Conservation (phyloP, 2,888 invertebrate genomes). For the Shargacucullia verbasci region DNA sequence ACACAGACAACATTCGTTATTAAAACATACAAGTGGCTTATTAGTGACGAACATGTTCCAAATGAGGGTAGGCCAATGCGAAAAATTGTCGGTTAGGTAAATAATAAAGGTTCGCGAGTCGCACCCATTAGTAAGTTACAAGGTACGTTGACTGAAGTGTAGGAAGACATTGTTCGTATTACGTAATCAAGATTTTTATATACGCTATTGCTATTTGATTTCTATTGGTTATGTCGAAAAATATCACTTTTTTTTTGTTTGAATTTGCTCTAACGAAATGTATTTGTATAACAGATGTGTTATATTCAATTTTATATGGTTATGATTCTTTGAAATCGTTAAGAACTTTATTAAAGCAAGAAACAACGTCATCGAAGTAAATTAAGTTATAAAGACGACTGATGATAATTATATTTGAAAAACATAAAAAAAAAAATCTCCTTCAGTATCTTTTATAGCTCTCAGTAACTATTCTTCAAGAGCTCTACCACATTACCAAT, state of each 20-base stretch:
- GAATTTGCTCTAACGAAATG: not conserved
- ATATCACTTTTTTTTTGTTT: too few species aligned
- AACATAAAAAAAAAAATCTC: too few species aligned
- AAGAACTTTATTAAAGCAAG: too few species aligned
- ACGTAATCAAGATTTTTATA: slow-evolving; percentile 26
- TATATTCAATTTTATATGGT: too few species aligned
- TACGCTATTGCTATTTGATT: slow-evolving; percentile 20
- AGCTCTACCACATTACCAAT: too few species aligned
- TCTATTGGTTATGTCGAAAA: not conserved
- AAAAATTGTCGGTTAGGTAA: slow-evolving; percentile 77
- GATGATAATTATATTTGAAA: too few species aligned
- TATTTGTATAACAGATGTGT: too few species aligned
- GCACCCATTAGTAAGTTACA: slow-evolving; percentile 74
- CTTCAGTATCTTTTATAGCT: too few species aligned
- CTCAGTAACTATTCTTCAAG: too few species aligned
- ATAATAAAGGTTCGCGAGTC: slow-evolving; percentile 67
- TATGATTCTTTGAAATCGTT: too few species aligned
- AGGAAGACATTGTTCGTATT: slow-evolving; percentile 56
- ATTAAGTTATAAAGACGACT: too few species aligned
- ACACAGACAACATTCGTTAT: slow-evolving; percentile 60
- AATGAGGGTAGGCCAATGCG: slow-evolving; percentile 57
- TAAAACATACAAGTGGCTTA: slow-evolving; percentile 80
- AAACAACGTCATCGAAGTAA: too few species aligned
- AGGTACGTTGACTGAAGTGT: slow-evolving; percentile 70
- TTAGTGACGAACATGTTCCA: slow-evolving; percentile 74